Conservation (phyloP, 2,797 vertebrate species). For the Clarias fuscus region DNA sequence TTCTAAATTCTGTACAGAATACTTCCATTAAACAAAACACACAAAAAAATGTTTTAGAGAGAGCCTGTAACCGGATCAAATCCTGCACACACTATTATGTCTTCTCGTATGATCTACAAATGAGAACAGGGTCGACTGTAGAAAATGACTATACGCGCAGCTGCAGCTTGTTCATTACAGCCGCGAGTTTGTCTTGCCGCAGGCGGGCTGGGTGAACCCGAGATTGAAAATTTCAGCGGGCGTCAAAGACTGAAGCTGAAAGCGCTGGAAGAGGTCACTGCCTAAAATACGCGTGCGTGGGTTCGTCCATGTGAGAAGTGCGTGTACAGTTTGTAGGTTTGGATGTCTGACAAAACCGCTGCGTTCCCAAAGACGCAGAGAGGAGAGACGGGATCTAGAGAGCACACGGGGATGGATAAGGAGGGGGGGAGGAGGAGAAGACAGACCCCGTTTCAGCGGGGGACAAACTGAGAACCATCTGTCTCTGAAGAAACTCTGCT, state of each 20-base stretch:
- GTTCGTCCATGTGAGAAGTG: background rate
- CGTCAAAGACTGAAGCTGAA: background rate
- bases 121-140: background rate
- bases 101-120: background rate
- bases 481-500: background rate
- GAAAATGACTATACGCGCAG: background rate
- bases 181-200: background rate
- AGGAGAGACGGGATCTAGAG: background rate
- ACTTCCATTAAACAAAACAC: too few species aligned
- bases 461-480: slow-evolving; percentile 1
- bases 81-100: background rate
- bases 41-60: background rate
- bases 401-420: background rate
- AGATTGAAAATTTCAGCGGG: background rate
- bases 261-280: slow-evolving; percentile 7
- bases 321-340: background rate
- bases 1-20: slow-evolving; percentile 2
- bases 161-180: background rate
- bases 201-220: background rate
- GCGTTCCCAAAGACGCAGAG: background rate
- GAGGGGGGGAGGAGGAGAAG: background rate
- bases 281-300: background rate
- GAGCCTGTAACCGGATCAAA: background rate
- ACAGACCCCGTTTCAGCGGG: background rate
- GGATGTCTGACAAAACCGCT: slow-evolving; percentile 12